phyloP scores from a whole-genome alignment of 1,140 invertebrate species.

The Marisa cornuarietis region DNA sequence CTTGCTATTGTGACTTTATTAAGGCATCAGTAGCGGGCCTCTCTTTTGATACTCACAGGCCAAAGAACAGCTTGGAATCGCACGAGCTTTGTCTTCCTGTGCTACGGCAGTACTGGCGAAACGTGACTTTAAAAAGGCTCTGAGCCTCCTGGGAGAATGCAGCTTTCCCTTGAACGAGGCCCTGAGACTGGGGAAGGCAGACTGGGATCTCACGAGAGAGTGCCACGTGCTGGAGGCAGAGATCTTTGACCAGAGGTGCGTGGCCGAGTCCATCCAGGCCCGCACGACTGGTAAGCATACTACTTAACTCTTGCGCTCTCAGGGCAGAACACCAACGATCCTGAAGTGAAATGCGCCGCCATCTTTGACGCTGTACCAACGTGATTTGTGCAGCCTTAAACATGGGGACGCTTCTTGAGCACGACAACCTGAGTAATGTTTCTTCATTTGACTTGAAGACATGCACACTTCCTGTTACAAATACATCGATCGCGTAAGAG shows the following conservation, averaged over 20 bases:
- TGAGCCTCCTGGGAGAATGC: conserved; percentile 37
- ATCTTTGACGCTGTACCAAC: too few species aligned
- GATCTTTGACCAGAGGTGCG: conserved; percentile 38
- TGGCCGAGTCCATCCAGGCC: conserved; percentile 43
- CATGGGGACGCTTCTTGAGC: too few species aligned
- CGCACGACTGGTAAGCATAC: conserved; percentile 34
- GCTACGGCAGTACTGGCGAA: background rate
- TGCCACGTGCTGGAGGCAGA: conserved; percentile 36
- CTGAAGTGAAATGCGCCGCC: too few species aligned
- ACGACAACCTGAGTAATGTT: too few species aligned
- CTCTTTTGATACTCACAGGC: too few species aligned
- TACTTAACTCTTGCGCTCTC: background rate
- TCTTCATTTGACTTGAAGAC: too few species aligned
- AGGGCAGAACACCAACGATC: background rate
- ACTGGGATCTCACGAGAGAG: conserved; percentile 20
- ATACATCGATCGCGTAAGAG: too few species aligned
- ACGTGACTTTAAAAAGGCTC: conserved; percentile 24
- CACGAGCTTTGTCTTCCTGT: background rate
- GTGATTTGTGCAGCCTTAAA: too few species aligned
- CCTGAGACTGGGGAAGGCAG: conserved; percentile 10
- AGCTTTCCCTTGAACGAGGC: conserved; percentile 42
- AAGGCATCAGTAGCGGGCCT: too few species aligned
- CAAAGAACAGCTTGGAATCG: conserved; percentile 7
- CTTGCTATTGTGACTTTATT: too few species aligned
- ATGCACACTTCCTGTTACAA: too few species aligned